A percentile compares a stretch with the other conserved stretches of the same genome.
These are phyloP conservation scores for Vireo griseus DNA, from an alignment of 2,797 vertebrate genomes.

Conservation along the genomic window DNA sequence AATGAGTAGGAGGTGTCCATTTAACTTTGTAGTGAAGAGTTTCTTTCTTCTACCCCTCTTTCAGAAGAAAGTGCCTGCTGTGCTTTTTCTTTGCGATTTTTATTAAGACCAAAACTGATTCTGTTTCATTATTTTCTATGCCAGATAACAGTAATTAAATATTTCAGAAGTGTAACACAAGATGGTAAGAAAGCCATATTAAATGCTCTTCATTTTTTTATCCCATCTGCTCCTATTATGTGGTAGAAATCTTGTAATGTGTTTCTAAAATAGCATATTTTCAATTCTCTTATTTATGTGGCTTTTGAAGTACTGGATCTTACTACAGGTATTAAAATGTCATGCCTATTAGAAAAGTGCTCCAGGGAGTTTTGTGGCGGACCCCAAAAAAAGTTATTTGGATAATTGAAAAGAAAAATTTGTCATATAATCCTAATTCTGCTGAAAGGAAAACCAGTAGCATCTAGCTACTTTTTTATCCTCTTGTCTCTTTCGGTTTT, in stretches of 20 bases:
- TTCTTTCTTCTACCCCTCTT: neutral
- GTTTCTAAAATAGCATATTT: neutral
- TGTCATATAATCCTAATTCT: neutral
- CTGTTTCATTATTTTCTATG: neutral
- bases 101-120: neutral
- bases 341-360: neutral
- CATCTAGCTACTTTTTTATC: neutral
- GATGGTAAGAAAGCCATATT: neutral
- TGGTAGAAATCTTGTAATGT: neutral
- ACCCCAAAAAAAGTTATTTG: neutral
- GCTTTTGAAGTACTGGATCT: neutral
- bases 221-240: neutral
- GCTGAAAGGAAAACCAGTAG: neutral
- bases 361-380: neutral
- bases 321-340: neutral
- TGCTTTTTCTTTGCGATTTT: neutral
- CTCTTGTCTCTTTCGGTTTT: neutral
- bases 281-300: neutral
- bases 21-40: neutral
- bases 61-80: neutral
- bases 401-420: neutral
- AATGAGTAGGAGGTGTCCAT: neutral
- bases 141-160: neutral
- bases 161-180: neutral
- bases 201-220: neutral